Base-by-base conservation (phyloP, 1,140 invertebrate genomes). In the Harlomillsia oculata region DNA sequence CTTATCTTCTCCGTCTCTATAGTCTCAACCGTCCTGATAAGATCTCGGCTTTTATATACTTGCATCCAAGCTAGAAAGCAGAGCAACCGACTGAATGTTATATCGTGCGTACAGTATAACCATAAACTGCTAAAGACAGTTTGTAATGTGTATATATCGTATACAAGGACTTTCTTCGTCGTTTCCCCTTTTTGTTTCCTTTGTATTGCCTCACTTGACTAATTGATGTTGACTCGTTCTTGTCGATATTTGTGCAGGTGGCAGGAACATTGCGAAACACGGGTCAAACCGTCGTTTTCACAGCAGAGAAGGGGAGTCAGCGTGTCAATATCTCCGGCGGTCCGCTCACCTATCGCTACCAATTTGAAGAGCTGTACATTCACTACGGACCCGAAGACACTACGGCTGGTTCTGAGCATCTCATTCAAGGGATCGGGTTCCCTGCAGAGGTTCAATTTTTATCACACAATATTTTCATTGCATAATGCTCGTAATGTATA, bases 371-470 rank as follows among this genome's bases (percentile, higher is more conserved):
- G 73, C 85, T 91, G 63, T 85, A 88, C 74, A 80, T 93, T 67
- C 87, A 91, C 70, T 92, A 87, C 66, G 89, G 89, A 1, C 77
- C 87, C 14, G 80, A 86, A 62, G 86, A 90, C 73, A n/a, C n/a
- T n/a, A 83, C 85, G 63, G 82, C 81, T 58, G 90, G 90, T 11
- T 92, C 88, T 30, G 90, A 95, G 70, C 90, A 95, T 71, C 85
- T 84, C 21, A 85, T 94, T 68, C 88, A 92, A 67, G 85, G 87
- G 61, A 86, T 90, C 63, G 80, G 87, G 30, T 95, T 93, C 72
- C 90, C 90, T 9, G 90, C 89, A 32, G 91, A 95, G 82, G 89
- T 94, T n/a, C n/a, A n/a, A n/a, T n/a, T n/a, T n/a, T n/a, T n/a
- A n/a, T n/a, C n/a, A n/a, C n/a, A n/a, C n/a, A n/a, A n/a, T n/a